Evolutionary conservation across 2,888 invertebrate species (phyloP).

Genomic region (Drosophila histrio): DNA sequence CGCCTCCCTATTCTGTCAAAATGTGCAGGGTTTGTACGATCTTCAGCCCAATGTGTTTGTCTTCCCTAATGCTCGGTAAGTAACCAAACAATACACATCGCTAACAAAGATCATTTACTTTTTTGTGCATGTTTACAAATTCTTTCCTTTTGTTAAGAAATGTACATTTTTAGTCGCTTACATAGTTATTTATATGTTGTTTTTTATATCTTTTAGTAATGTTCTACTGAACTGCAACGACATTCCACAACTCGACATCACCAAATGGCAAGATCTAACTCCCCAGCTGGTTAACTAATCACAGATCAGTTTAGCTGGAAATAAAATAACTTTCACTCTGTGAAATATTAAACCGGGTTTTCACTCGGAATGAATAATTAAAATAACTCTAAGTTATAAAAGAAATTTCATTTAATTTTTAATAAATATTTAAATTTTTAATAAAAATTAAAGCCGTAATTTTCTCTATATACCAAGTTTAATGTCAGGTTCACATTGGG

Average conservation of each 20-base stretch:
- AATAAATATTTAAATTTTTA: slow-evolving; percentile 3
- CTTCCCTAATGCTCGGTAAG: slow-evolving; percentile 70
- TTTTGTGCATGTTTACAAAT: too few species aligned
- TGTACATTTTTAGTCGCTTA: neutral
- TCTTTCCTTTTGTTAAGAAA: too few species aligned
- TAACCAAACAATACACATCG: neutral
- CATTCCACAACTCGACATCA: slow-evolving; percentile 70
- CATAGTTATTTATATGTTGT: neutral
- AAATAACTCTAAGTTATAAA: neutral
- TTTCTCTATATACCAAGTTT: too few species aligned
- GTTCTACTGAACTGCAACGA: slow-evolving; percentile 60
- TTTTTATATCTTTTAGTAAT: slow-evolving; percentile 55
- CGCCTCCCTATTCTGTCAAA: slow-evolving; percentile 91
- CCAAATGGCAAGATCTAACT: slow-evolving; percentile 72
- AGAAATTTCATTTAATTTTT: neutral
- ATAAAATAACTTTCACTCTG: neutral
- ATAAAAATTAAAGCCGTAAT: neutral
- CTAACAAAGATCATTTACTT: too few species aligned
- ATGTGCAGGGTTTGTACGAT: slow-evolving; percentile 86
- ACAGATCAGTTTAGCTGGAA: neutral
- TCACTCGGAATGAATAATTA: neutral
- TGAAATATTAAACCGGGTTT: neutral
- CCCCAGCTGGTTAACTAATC: slow-evolving; percentile 44
- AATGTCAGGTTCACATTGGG: too few species aligned
- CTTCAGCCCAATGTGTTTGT: slow-evolving; percentile 86